These are phyloP conservation scores for Geophilus truncorum DNA, from an alignment of 2,888 invertebrate genomes.

Conservation along the genomic window DNA sequence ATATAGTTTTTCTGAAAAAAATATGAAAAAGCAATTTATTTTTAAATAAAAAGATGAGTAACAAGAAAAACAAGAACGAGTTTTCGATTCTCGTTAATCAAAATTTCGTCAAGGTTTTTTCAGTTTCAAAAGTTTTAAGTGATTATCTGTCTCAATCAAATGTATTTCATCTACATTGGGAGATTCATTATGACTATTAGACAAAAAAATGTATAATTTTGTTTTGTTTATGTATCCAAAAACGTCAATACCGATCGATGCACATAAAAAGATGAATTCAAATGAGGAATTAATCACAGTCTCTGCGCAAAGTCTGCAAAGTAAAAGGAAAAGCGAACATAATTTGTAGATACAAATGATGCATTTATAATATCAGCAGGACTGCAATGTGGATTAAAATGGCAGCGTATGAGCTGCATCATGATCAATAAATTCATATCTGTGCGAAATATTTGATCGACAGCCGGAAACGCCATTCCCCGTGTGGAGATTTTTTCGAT, in stretches of 20 bases:
- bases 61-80: background rate
- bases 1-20: background rate
- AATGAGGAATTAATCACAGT: background rate
- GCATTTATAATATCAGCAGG: background rate
- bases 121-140: background rate
- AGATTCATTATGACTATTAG: background rate
- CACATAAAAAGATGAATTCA: too few relatives aligned
- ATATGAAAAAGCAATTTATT: background rate
- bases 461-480: constrained; percentile 15
- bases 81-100: background rate
- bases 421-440: constrained; percentile 20
- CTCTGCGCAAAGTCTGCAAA: too few relatives aligned
- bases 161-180: background rate
- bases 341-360: background rate
- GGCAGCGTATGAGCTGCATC: constrained; percentile 1
- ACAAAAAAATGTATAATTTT: too few relatives aligned
- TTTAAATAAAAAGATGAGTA: background rate
- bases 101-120: background rate
- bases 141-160: background rate
- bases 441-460: constrained; percentile 3
- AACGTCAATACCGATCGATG: background rate
- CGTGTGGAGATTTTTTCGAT: background rate
- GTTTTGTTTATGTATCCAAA: too few relatives aligned
- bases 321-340: background rate
- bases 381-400: background rate